Conservation (phyloP, 1,140 invertebrate species). For the Saccostrea cuccullata region DNA sequence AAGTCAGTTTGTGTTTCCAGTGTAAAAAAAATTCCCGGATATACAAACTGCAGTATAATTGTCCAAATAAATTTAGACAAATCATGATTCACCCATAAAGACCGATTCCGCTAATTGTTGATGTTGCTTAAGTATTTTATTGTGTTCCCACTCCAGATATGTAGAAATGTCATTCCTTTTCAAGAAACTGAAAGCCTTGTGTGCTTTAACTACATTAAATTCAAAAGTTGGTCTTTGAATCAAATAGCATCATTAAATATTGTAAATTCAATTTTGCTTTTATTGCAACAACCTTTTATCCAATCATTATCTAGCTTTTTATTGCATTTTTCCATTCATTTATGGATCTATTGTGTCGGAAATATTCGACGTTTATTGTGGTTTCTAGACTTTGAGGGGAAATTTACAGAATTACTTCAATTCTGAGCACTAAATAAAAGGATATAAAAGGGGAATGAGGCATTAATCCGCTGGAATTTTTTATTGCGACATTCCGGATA, state of each 20-base stretch:
- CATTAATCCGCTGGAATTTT: constrained; percentile 35
- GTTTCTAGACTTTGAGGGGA: constrained; percentile 38
- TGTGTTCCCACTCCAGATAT: constrained; percentile 14
- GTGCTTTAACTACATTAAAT: constrained; percentile 37
- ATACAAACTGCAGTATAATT: constrained; percentile 34
- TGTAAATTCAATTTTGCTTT: constrained; percentile 46
- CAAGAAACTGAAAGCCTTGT: constrained; percentile 35
- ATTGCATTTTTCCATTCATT: constrained; percentile 43
- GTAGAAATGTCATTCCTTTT: constrained; percentile 34
- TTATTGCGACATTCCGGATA: constrained; percentile 19
- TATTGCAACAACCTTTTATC: constrained; percentile 48
- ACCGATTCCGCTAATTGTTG: constrained; percentile 23
- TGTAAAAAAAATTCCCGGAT: constrained; percentile 28
- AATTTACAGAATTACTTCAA: constrained; percentile 44
- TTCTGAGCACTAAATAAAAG: constrained; percentile 38
- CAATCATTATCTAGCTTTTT: constrained; percentile 46
- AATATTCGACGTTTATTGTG: constrained; percentile 48
- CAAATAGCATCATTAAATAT: constrained; percentile 46
- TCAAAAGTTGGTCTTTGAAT: constrained; percentile 38
- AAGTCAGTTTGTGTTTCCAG: constrained; percentile 35
- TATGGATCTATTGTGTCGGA: constrained; percentile 46
- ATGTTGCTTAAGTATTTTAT: constrained; percentile 31
- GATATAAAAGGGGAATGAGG: constrained; percentile 12
- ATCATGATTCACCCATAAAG: constrained; percentile 33
- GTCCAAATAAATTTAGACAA: constrained; percentile 36